A percentile compares a stretch with the other conserved stretches of the same genome.
Conservation (phyloP, 2,888 invertebrate species). For the Kryphioiulus occultus region DNA sequence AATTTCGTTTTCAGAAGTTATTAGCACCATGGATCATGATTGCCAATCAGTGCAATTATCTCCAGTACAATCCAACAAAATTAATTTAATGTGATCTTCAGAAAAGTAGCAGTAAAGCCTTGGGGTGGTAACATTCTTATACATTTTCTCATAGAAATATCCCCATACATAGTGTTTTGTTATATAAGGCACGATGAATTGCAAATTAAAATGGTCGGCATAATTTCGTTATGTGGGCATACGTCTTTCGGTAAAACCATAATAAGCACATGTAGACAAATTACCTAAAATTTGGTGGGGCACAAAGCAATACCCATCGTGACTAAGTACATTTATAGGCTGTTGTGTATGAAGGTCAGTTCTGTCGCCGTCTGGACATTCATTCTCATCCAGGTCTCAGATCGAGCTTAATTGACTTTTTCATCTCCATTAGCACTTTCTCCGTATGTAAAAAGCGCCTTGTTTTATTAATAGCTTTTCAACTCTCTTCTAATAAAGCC, state of each 20-base stretch:
- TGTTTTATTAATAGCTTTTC: background rate
- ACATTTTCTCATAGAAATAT: no score
- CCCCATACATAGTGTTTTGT: no score
- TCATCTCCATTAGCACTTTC: background rate
- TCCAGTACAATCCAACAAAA: no score
- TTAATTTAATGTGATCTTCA: no score
- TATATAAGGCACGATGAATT: no score
- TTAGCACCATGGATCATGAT: no score
- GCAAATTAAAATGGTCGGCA: background rate
- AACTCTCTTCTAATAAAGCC: background rate
- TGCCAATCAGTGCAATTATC: no score
- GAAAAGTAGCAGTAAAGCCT: no score
- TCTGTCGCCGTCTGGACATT: background rate
- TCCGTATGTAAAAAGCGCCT: background rate
- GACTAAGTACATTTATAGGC: background rate
- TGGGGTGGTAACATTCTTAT: no score
- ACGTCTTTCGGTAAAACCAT: background rate
- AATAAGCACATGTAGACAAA: background rate
- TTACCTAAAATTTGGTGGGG: background rate
- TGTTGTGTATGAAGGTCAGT: background rate
- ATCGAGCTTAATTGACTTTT: background rate
- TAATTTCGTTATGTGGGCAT: background rate
- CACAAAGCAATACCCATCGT: background rate
- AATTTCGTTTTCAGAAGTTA: no score
- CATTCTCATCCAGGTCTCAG: background rate